Percentiles rank a stretch among this genome's conserved stretches.
Conservation (phyloP, 2,797 vertebrate species). For the Lepus townsendii region DNA sequence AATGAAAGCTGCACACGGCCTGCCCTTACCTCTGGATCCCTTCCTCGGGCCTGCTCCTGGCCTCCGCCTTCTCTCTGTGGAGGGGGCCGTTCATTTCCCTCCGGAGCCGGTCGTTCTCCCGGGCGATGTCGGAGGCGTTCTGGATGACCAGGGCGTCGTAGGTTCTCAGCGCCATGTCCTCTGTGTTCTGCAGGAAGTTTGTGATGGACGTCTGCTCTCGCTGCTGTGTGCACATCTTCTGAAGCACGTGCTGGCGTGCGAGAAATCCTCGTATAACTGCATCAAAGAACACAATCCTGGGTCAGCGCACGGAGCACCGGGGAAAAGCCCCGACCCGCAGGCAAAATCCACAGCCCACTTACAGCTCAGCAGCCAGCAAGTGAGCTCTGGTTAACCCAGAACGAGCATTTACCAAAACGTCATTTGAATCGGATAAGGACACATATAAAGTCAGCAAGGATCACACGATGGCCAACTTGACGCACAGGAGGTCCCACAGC, state of each 20-base stretch:
- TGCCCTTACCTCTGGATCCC: constrained; percentile 90
- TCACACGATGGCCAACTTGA: background rate
- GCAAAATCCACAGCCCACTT: background rate
- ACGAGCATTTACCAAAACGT: background rate
- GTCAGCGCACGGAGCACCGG: constrained; percentile 45
- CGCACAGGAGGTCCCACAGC: background rate
- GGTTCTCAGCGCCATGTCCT: constrained; percentile 90
- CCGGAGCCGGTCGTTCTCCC: constrained; percentile 90
- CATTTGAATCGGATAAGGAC: background rate
- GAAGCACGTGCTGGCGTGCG: constrained; percentile 90
- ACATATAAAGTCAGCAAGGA: background rate
- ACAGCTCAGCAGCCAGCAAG: background rate
- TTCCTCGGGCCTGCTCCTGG: constrained; percentile 91
- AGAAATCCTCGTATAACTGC: constrained; percentile 96
- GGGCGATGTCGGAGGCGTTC: constrained; percentile 92
- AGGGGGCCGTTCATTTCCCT: constrained; percentile 89
- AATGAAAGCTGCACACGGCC: background rate
- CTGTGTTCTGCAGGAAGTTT: constrained; percentile 91
- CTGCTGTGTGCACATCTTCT: constrained; percentile 89
- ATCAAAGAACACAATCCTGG: constrained; percentile 63
- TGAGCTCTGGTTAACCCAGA: background rate
- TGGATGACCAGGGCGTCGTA: constrained; percentile 93
- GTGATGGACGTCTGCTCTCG: constrained; percentile 91
- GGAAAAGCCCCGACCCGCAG: background rate
- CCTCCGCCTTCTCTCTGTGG: constrained; percentile 91